Evolutionary conservation across 2,888 invertebrate genomes (phyloP).

Genomic region (Cyrtodaria siliqua): DNA sequence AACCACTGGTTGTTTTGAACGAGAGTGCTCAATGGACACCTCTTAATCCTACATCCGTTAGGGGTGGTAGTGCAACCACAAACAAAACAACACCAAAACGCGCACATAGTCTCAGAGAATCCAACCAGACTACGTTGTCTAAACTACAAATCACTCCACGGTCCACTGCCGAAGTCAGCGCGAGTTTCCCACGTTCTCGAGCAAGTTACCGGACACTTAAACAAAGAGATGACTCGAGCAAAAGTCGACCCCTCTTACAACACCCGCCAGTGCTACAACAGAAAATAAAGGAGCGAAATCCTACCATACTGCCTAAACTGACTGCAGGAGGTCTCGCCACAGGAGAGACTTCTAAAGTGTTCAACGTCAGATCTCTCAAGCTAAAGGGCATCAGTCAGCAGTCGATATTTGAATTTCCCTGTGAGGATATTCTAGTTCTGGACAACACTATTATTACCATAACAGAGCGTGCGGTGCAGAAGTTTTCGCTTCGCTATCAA

Average conservation of each 20-base stretch:
- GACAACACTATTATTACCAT: conserved; percentile 57
- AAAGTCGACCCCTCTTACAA: background rate
- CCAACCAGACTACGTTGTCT: background rate
- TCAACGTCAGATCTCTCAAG: conserved; percentile 45
- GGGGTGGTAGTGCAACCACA: conserved; percentile 9
- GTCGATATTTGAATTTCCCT: conserved; percentile 61
- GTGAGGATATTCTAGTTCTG: conserved; percentile 54
- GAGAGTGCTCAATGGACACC: conserved; percentile 62
- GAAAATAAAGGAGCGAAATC: conserved; percentile 44
- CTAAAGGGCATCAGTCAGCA: conserved; percentile 56
- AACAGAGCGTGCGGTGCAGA: conserved; percentile 61
- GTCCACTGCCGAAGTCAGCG: background rate
- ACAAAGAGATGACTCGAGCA: background rate
- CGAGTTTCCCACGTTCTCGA: conserved; percentile 35
- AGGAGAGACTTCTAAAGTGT: conserved; percentile 54
- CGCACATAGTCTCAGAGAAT: conserved; percentile 15
- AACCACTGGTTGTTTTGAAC: conserved; percentile 53
- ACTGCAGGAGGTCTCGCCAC: conserved; percentile 40
- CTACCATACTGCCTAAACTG: conserved; percentile 50
- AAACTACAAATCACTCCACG: conserved; percentile 1
- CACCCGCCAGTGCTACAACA: conserved; percentile 41
- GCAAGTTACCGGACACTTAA: conserved; percentile 39
- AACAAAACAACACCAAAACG: conserved; percentile 1
- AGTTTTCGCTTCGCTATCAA: conserved; percentile 59
- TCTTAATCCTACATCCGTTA: conserved; percentile 34